Evolutionary conservation across 2,113 vertebrate genomes (phyloP).

Genomic region (Enhydra lutris): DNA sequence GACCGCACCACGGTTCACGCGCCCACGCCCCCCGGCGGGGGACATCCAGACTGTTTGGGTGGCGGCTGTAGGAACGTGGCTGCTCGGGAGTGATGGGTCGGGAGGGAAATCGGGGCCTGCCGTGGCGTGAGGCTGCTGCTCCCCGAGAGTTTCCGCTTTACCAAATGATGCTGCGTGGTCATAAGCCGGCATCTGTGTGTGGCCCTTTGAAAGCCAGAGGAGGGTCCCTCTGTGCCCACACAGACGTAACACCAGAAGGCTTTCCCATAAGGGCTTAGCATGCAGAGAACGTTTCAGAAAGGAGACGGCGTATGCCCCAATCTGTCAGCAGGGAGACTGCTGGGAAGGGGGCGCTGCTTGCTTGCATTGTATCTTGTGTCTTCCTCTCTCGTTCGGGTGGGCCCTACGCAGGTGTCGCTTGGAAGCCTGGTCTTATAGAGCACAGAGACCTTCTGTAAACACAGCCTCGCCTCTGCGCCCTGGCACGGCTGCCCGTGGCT

Average conservation of each 20-base stretch:
- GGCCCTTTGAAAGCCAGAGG: background rate
- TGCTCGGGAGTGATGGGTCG: accelerated
- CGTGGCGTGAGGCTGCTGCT: accelerated
- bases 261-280: accelerated
- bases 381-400: background rate
- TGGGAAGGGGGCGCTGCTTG: accelerated
- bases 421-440: background rate
- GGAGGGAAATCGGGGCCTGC: accelerated
- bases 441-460: too few relatives aligned
- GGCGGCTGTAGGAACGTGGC: accelerated
- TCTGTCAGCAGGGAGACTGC: background rate
- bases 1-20: accelerated
- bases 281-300: accelerated
- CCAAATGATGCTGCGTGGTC: too few relatives aligned
- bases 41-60: accelerated
- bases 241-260: background rate
- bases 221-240: accelerated
- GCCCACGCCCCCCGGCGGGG: accelerated
- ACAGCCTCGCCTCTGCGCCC: background rate
- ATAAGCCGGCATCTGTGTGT: background rate
- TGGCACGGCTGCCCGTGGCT: accelerated
- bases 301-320: accelerated
- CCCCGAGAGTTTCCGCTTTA: accelerated
- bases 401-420: too few relatives aligned
- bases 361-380: accelerated